Evolutionary conservation across 2,797 vertebrate genomes (phyloP), one percentile per base, ranked within the genome.

Genomic region (Pseudochirops cupreus): DNA sequence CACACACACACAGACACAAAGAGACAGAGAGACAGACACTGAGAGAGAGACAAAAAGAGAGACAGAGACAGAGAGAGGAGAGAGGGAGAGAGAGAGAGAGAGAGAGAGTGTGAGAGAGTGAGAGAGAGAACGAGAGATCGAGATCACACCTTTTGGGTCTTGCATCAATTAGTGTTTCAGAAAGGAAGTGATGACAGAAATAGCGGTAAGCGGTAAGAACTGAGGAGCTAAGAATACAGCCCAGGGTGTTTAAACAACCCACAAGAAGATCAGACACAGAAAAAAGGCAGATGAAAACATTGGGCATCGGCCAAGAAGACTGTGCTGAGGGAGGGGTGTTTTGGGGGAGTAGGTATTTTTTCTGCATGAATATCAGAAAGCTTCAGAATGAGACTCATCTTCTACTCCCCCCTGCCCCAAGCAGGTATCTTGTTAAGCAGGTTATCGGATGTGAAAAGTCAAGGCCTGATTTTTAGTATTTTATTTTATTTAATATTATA

Each of bases 91-190:
- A 31, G 29, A 1, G 94, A 94, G 96, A 92, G 93, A 96, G 96
- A 95, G 62, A n/a, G 46, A 2, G 46, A n/a, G n/a, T n/a, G n/a
- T n/a, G 93, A 96, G 1, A 26, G 56, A 57, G 56, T 3, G 56
- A 24, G 56, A 57, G 58, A 31, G 29, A 1, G 94, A 94, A 46
- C 46, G 96, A 92, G 93, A 96, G 96, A 96, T 46, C 46, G 62
- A n/a, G 55, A 13, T 98, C 97, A 94, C 98, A 98, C 96, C 95
- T 98, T 96, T 95, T 90, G 91, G 56, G 59, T 90, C 21, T 98
- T 57, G 31, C 97, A 95, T 94, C 98, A 95, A 92, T 95, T 96
- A 91, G 33, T 90, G 97, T 91, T 96, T 96, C 97, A 96, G 93
- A 90, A 97, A 98, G 98, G 97, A 98, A 97, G 31, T 91, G 98